Evolutionary conservation across 2,113 vertebrate species (phyloP), one percentile per base, ranked within the genome.

Genomic region (Tichodroma muraria): DNA sequence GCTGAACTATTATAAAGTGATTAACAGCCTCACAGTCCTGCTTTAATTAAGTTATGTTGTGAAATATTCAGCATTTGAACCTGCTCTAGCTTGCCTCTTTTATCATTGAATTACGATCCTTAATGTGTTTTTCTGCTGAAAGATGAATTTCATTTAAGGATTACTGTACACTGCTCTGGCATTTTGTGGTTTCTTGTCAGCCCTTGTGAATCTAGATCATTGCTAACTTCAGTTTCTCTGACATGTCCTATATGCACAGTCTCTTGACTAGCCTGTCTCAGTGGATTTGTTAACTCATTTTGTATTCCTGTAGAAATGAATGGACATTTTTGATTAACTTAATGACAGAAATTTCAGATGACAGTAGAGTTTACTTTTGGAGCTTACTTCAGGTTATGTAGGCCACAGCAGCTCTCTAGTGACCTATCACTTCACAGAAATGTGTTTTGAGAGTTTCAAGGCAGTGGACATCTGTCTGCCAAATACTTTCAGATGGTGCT

Each of bases 41-140:
- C 90, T 97, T 97, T 98, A 98, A 98, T 98, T 97, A 98, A 97
- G 95, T 97, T 97, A 94, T 77, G 93, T 95, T 97, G 95, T 97
- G 96, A 97, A 98, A 97, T 97, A 96, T 94, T 97, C 96, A 97
- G 96, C 95, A 96, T 97, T 96, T 96, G 95, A 97, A 97, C 98
- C 97, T 98, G 98, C 97, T 96, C 90, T 19, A 82, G 96, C 97
- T 96, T 98, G 97, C 93, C 93, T 97, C 70, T 61, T 93, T 97
- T 96, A 91, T 97, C 94, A 94, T 60, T 87, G 91, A 97, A 96
- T 97, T 96, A 96, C 72, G 42, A 64, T 95, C 95, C 93, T 94
- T 96, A 97, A 97, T 97, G 97, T 97, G 95, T 97, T 98, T 97
- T 97, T 95, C 95, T 97, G 90, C 94, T 95, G 89, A 97, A 95